These are phyloP conservation scores for Arctopsyche grandis DNA, from an alignment of 1,140 invertebrate species.

Conservation along the genomic window DNA sequence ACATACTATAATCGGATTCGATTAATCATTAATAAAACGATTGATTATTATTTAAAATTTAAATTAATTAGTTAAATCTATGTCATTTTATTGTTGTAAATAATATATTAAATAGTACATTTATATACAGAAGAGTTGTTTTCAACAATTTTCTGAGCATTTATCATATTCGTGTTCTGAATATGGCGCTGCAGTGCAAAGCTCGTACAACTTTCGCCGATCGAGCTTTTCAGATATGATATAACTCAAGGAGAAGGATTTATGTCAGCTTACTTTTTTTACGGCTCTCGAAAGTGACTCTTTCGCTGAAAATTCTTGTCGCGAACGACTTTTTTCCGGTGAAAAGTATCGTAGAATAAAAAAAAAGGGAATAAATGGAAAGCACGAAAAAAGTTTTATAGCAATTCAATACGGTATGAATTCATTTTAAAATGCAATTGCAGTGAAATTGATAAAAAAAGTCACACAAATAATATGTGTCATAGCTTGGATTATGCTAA, in stretches of 20 bases:
- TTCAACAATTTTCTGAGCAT: background rate
- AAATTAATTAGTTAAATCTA: too few relatives aligned
- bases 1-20: too few relatives aligned
- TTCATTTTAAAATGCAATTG: too few relatives aligned
- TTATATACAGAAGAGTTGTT: background rate
- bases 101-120: too few relatives aligned
- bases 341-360: slow-evolving; percentile 2
- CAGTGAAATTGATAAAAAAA: too few relatives aligned
- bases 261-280: slow-evolving; percentile 18
- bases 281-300: slow-evolving; percentile 19
- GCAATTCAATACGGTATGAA: too few relatives aligned
- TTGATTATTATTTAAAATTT: too few relatives aligned
- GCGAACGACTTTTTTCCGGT: slow-evolving; percentile 10
- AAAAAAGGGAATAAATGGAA: background rate
- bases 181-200: background rate
- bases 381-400: background rate
- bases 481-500: too few relatives aligned
- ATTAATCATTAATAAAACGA: too few relatives aligned
- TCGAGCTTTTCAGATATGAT: slow-evolving; percentile 22
- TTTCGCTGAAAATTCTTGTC: slow-evolving; percentile 6
- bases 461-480: too few relatives aligned
- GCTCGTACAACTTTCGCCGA: slow-evolving; percentile 15
- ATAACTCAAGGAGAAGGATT: slow-evolving; percentile 24
- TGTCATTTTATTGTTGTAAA: too few relatives aligned
- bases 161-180: slow-evolving; percentile 1